Evolutionary conservation across 2,888 invertebrate genomes (phyloP).

Genomic region (Drosophila tripunctata): DNA sequence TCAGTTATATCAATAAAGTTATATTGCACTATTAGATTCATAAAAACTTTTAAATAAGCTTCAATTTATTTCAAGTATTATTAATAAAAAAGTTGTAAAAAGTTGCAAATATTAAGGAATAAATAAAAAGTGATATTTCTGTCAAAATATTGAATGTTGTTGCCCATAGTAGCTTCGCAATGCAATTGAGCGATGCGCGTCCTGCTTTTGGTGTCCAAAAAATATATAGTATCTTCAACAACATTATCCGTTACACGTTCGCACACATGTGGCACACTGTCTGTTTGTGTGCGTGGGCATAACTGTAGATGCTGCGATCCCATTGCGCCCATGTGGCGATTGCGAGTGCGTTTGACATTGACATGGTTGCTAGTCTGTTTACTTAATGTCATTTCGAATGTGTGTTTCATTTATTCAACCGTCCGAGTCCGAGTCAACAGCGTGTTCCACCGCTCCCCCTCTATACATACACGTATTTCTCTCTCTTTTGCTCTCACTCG

Average conservation of each 20-base stretch:
- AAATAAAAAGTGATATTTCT: not conserved
- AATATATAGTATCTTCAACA: conserved; percentile 30
- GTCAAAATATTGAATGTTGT: not conserved
- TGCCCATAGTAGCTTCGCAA: not conserved
- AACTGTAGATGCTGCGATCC: conserved; percentile 30
- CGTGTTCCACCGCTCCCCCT: not conserved
- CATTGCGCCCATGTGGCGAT: conserved; percentile 62
- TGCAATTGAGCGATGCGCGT: conserved; percentile 39
- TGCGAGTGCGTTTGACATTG: conserved; percentile 77
- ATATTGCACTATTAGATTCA: too few relatives aligned
- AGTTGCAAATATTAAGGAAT: too few relatives aligned
- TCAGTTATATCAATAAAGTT: too few relatives aligned
- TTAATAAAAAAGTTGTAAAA: too few relatives aligned
- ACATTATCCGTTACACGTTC: conserved; percentile 56
- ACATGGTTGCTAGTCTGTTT: conserved; percentile 75
- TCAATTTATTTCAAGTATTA: too few relatives aligned
- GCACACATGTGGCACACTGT: conserved; percentile 53
- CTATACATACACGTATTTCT: not conserved
- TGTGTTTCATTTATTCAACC: conserved; percentile 66
- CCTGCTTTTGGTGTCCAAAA: conserved; percentile 69
- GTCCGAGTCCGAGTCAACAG: conserved; percentile 48
- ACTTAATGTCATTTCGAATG: conserved; percentile 72
- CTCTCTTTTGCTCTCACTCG: not conserved
- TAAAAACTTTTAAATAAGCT: too few relatives aligned
- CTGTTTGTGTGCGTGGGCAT: conserved; percentile 12